These are phyloP conservation scores for Lathronympha strigana DNA, from an alignment of 2,888 invertebrate genomes.

Conservation along the genomic window DNA sequence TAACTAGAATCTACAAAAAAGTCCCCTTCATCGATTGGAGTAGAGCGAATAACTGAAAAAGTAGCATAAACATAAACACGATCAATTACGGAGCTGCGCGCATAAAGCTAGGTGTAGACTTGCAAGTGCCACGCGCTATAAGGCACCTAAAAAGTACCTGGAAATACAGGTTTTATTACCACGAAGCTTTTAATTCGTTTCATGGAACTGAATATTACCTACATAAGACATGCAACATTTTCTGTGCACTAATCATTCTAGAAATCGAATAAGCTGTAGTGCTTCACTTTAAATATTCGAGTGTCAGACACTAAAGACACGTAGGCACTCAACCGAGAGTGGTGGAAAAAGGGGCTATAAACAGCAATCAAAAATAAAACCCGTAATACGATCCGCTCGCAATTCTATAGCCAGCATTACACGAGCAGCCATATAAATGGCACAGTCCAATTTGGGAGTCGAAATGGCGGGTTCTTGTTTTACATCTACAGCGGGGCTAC, in stretches of 20 bases:
- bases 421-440: conserved; percentile 24
- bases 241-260: not conserved
- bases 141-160: not conserved
- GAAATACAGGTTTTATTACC: not conserved
- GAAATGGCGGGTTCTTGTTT: conserved; percentile 28
- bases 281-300: not conserved
- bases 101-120: conserved; percentile 12
- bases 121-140: not conserved
- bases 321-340: not conserved
- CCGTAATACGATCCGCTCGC: not conserved
- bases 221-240: not conserved
- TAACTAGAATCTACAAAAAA: not conserved
- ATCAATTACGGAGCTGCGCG: conserved; percentile 6
- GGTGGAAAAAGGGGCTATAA: not conserved
- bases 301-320: not conserved
- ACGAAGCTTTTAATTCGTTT: no score
- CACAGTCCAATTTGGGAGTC: conserved; percentile 27
- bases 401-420: conserved; percentile 10
- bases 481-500: conserved; percentile 1
- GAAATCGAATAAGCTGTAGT: no score
- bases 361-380: not conserved
- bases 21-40: not conserved
- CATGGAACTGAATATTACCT: no score
- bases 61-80: conserved; percentile 12
- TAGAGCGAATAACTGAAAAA: conserved; percentile 9